Evolutionary conservation across 2,113 vertebrate species (phyloP), one percentile per base, ranked within the genome.

Genomic region (Xerus inauris): DNA sequence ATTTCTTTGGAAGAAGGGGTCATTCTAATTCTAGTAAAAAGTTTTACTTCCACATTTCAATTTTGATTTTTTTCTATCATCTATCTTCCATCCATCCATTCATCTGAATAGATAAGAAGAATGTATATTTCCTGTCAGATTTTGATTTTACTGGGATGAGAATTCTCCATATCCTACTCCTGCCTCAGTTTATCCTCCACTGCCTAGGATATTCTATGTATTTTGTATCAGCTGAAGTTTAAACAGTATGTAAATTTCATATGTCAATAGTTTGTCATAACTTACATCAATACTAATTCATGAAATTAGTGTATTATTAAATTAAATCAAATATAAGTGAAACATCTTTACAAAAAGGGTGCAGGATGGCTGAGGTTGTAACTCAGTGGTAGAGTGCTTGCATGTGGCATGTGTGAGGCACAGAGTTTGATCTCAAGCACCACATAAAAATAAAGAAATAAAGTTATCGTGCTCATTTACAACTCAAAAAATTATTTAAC

Each of bases 251-350:
- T 47, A 77, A 75, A 94, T 92, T 72, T 51, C 59, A 67, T 49
- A 35, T 94, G 40, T 49, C 57, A 85, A 80, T 79, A 71, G 24
- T 91, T 85, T 95, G 87, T 85, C 54, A 90, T 87, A 89, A 89
- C 17, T 91, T 59, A 71, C 59, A 89, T 76, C n/a, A 84, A 89
- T 51, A 64, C 19, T 84, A 77, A 87, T 96, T 84, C 94, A 87
- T 90, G n/a, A 87, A 87, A 83, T 79, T 47, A 83, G 84, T 89
- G 69, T 87, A 76, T 73, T 47, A 81, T 45, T 64, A 93, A 84
- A 38, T 80, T 35, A 65, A 84, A 84, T 57, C 11, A 82, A 76
- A 73, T 89, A 62, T 30, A 16, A 84, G 14, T 80, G 51, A 69
- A 72, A 38, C 19, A 10, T 35, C 14, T 75, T 76, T 67, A n/a